These are phyloP conservation scores for Ormyrus rosae DNA, from an alignment of 2,888 invertebrate genomes.

Conservation along the genomic window DNA sequence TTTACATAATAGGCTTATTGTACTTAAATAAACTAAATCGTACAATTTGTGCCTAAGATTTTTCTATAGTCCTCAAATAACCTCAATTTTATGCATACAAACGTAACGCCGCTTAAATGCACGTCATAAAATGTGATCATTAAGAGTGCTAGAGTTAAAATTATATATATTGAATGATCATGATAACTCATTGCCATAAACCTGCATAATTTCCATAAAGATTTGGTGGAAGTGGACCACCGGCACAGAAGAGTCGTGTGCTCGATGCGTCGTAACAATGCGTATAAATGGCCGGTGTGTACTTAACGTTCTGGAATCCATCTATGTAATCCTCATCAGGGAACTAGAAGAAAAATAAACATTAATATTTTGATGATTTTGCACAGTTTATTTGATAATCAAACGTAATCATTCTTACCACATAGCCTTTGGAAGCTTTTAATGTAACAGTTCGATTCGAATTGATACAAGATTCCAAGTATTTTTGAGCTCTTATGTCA, in stretches of 20 bases:
- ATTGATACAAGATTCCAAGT: constrained; percentile 92
- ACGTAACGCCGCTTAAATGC: constrained; percentile 36
- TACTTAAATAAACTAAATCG: constrained; percentile 15
- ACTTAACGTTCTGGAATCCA: constrained; percentile 89
- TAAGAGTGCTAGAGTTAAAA: constrained; percentile 32
- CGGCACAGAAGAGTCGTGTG: constrained; percentile 94
- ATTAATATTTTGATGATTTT: background rate
- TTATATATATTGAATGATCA: constrained; percentile 23
- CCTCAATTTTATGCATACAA: constrained; percentile 21
- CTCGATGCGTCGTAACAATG: constrained; percentile 96
- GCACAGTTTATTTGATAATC: background rate
- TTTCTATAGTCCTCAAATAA: constrained; percentile 29
- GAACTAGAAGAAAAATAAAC: constrained; percentile 79
- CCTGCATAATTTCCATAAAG: constrained; percentile 96
- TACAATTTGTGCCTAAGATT: constrained; percentile 34
- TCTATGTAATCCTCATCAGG: constrained; percentile 90
- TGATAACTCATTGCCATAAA: constrained; percentile 86
- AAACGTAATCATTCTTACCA: constrained; percentile 80
- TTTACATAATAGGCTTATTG: constrained; percentile 44
- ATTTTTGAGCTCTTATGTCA: constrained; percentile 93
- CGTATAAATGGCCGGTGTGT: constrained; percentile 96
- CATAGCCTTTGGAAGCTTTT: constrained; percentile 92
- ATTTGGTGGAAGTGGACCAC: constrained; percentile 94
- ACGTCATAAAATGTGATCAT: constrained; percentile 35
- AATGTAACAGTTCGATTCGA: constrained; percentile 91